phyloP scores from a whole-genome alignment of 2,888 invertebrate genomes.

The Copidosoma aretas region DNA sequence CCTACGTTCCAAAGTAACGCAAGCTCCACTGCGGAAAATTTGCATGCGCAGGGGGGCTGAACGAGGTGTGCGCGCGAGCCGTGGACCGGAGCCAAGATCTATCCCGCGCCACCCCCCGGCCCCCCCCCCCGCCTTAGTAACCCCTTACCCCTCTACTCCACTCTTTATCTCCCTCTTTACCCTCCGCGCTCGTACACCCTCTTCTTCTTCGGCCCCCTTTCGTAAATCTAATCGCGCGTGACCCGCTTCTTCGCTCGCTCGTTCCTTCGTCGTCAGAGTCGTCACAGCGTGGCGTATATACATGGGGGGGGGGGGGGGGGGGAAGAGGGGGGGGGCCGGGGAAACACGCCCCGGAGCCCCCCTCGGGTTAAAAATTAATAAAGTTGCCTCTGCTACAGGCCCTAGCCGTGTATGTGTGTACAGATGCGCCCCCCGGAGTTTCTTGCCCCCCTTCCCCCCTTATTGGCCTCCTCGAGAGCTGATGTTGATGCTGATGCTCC shows the following conservation, averaged over 20 bases:
- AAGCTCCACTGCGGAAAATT: slow-evolving; percentile 15
- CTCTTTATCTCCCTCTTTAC: neutral
- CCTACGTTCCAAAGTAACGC: no score
- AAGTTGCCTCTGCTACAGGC: slow-evolving; percentile 10
- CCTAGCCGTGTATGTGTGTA: neutral
- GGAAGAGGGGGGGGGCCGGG: neutral
- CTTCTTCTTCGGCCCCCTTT: slow-evolving; percentile 4
- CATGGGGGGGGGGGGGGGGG: neutral
- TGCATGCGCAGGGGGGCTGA: slow-evolving; percentile 14
- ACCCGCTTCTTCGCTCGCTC: slow-evolving; percentile 10
- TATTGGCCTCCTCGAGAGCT: neutral
- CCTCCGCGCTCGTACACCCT: neutral
- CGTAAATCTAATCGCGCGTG: slow-evolving; percentile 40
- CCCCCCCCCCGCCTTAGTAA: neutral
- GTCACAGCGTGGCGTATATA: slow-evolving; percentile 15
- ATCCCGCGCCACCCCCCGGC: slow-evolving; percentile 8
- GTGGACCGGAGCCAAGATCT: slow-evolving; percentile 32
- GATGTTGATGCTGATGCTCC: neutral
- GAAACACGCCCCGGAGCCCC: no score
- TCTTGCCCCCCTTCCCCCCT: slow-evolving; percentile 9
- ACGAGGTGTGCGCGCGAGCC: slow-evolving; percentile 11
- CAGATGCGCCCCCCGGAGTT: neutral
- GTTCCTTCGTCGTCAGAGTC: slow-evolving; percentile 18
- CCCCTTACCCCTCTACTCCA: neutral
- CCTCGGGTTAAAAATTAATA: slow-evolving; percentile 32